Base-by-base conservation (phyloP, 1,140 invertebrate species). In the Prorops nasuta region DNA sequence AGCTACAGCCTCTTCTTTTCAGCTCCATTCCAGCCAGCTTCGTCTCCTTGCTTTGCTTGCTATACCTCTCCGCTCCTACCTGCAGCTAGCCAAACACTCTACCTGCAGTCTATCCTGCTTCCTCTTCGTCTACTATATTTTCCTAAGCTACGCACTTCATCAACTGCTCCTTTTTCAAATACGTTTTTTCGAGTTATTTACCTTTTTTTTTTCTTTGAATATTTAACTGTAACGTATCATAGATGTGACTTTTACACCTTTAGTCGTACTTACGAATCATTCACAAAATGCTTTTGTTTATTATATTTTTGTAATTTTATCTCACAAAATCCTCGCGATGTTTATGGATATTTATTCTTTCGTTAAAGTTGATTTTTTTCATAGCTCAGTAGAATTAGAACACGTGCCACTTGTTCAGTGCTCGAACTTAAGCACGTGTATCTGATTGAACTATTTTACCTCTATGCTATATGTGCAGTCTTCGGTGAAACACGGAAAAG, bases 1-100 rank as follows among this genome's bases (percentile, higher is more conserved):
- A n/a, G 49, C 49, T 37, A 18, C 46, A 52, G 61, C 59, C 53
- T 58, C 55, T 53, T 54, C 43, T 48, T 60, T 56, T 57, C 57
- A 55, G 58, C 58, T 59, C 56, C 58, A 49, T 55, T 60, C 56
- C 58, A 40, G 18, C 32, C 24, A 44, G 6, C 6, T 12, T 7
- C 12, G 6, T 28, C 12, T 6, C 6, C 12, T 28, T 28, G 12
- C 24, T 12, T 28, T 28, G 24, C 12, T 28, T 12, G 12, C 6
- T 7, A 28, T 6, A 28, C 24, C 24, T 7, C 6, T 6, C 12
- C 6, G 6, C 6, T 28, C 6, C 12, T 28, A 6, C 6, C 24
- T 28, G 12, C 6, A 28, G 6, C 6, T 28, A 6, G 6, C 12
- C 24, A 7, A 6, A 12, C 6, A 28, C 24, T 7, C 6, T 12